A percentile compares a stretch with the other conserved stretches of the same genome.
Conservation (phyloP, 2,113 vertebrate species). For the Delphinus delphis region DNA sequence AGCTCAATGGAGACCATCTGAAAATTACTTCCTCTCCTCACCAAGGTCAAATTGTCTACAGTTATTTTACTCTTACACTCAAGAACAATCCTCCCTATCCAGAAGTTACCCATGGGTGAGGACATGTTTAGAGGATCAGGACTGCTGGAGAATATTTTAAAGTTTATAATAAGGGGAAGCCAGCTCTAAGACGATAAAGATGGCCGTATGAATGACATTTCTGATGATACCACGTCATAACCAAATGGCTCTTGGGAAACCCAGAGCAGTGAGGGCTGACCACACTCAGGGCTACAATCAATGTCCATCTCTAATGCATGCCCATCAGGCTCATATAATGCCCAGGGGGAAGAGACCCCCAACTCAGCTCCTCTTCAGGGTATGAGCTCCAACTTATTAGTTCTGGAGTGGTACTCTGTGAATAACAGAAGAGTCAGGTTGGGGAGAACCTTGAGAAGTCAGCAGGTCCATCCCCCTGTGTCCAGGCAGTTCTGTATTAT, state of each 20-base stretch:
- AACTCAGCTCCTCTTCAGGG: background rate
- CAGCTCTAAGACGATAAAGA: background rate
- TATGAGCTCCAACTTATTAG: background rate
- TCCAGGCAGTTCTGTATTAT: background rate
- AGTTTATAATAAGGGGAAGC: background rate
- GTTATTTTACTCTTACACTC: background rate
- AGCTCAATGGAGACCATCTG: background rate
- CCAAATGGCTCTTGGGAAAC: background rate
- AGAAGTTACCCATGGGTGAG: background rate
- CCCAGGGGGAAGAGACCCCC: fast-evolving
- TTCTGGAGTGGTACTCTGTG: background rate
- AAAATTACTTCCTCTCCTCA: background rate
- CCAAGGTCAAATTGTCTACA: background rate
- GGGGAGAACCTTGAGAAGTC: background rate
- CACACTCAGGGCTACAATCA: background rate
- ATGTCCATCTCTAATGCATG: background rate
- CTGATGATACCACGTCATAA: background rate
- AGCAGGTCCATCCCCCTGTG: background rate
- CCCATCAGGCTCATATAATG: background rate
- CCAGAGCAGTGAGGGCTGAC: background rate
- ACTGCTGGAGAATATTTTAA: background rate
- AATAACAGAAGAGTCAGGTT: background rate
- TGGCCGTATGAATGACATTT: background rate
- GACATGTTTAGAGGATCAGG: background rate
- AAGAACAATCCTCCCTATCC: background rate